A percentile compares a stretch with the other conserved stretches of the same genome.
Evolutionary conservation across 2,888 invertebrate genomes (phyloP).

Genomic region (Drosophila multiciliata): DNA sequence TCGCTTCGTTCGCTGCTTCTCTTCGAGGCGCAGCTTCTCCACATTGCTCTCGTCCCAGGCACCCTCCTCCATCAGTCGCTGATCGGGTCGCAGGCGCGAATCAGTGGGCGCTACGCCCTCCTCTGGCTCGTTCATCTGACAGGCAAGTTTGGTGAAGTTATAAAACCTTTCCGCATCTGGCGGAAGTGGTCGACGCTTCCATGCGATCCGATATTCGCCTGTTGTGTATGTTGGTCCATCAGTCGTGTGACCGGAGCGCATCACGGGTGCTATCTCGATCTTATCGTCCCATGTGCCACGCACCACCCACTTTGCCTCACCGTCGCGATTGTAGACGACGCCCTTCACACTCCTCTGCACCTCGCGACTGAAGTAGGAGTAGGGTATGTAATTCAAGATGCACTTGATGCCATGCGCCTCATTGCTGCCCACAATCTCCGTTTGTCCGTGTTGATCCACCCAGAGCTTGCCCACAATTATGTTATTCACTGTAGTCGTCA

Average conservation of each 20-base stretch:
- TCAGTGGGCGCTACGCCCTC: constrained; percentile 97
- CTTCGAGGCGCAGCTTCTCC: constrained; percentile 95
- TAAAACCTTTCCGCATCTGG: constrained; percentile 91
- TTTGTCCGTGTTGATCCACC: constrained; percentile 99
- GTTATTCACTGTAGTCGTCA: constrained; percentile 99
- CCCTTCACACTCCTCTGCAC: constrained; percentile 96
- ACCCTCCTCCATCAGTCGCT: constrained; percentile 98
- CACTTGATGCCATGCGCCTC: constrained; percentile 96
- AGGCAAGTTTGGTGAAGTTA: constrained; percentile 97
- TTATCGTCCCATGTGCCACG: constrained; percentile 97
- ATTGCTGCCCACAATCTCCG: constrained; percentile 96
- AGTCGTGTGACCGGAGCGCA: constrained; percentile 88
- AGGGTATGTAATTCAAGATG: constrained; percentile 98
- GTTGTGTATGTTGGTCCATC: constrained; percentile 97
- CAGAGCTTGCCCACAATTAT: constrained; percentile 99
- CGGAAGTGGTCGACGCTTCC: constrained; percentile 93
- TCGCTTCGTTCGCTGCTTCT: constrained; percentile 95
- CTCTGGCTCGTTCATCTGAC: constrained; percentile 98
- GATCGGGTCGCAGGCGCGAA: constrained; percentile 96
- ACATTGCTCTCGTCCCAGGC: constrained; percentile 95
- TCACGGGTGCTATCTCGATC: constrained; percentile 97
- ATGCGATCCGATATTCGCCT: constrained; percentile 92
- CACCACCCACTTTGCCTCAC: constrained; percentile 91
- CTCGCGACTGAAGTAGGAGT: constrained; percentile 99
- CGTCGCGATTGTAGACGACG: constrained; percentile 90